These are phyloP conservation scores for Pseudobourletiella spinata DNA, from an alignment of 1,140 invertebrate genomes.

Conservation along the genomic window DNA sequence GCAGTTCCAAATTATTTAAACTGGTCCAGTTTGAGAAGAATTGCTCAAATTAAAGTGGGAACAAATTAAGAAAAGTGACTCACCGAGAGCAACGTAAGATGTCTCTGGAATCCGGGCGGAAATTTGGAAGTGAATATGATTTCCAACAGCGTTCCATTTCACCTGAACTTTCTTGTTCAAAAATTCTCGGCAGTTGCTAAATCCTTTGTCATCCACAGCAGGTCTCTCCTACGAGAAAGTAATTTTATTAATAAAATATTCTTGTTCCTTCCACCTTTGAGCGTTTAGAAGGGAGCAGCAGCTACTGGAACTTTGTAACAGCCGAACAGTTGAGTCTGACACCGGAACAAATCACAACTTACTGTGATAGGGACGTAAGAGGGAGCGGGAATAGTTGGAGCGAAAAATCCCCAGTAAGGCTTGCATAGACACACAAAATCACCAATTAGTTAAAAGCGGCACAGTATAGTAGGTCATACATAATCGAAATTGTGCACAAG, in stretches of 20 bases:
- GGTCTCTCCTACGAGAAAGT: neutral
- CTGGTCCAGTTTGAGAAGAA: too few relatives aligned
- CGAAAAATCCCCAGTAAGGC: neutral
- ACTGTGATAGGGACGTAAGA: neutral
- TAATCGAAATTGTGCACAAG: too few relatives aligned
- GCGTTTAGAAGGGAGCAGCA: neutral
- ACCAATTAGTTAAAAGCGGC: too few relatives aligned
- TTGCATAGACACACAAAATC: too few relatives aligned
- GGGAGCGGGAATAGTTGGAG: neutral
- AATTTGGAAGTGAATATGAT: constrained; percentile 57
- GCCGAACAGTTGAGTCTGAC: too few relatives aligned
- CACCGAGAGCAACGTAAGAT: constrained; percentile 79
- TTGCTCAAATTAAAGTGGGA: too few relatives aligned
- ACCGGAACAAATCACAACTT: too few relatives aligned
- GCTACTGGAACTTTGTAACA: too few relatives aligned
- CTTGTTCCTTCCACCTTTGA: neutral
- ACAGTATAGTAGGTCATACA: too few relatives aligned
- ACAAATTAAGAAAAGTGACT: neutral
- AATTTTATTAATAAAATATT: neutral
- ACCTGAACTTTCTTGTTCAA: constrained; percentile 67
- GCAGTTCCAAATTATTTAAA: too few relatives aligned
- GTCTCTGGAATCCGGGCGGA: constrained; percentile 66
- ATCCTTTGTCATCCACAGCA: constrained; percentile 36
- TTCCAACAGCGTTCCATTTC: constrained; percentile 60
- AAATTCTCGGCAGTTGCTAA: constrained; percentile 68